phyloP scores from a whole-genome alignment of 2,113 vertebrate species.

The Orycteropus afer region DNA sequence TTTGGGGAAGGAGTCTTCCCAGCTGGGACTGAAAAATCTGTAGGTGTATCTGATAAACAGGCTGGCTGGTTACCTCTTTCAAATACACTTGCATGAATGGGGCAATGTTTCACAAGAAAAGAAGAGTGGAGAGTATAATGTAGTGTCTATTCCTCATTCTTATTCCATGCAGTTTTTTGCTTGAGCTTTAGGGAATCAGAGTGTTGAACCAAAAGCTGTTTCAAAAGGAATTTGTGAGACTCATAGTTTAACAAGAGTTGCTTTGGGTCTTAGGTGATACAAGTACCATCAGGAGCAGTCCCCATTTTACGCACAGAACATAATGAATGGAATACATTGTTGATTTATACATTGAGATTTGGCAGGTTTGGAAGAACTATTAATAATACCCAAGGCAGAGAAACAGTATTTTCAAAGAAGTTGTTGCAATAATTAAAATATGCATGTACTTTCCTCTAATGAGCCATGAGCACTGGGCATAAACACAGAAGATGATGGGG shows the following conservation, averaged over 20 bases:
- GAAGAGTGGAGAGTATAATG: neutral
- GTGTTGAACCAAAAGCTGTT: neutral
- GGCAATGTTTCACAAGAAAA: neutral
- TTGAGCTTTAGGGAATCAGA: neutral
- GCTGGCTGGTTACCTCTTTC: neutral
- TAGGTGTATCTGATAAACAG: neutral
- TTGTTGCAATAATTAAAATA: neutral
- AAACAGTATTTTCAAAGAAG: neutral
- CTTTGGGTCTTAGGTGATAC: neutral
- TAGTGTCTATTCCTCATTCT: neutral
- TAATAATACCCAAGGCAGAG: neutral
- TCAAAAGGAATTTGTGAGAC: neutral
- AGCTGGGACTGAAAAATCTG: neutral
- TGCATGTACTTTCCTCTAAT: neutral
- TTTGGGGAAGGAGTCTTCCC: neutral
- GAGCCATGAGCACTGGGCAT: neutral
- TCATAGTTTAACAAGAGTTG: neutral
- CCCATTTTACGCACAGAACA: neutral
- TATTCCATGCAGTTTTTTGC: neutral
- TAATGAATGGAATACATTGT: neutral
- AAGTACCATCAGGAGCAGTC: neutral
- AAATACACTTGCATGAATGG: neutral
- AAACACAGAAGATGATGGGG: neutral
- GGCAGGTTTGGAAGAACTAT: neutral
- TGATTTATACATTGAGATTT: neutral